Evolutionary conservation across 2,797 vertebrate genomes (phyloP).

Genomic region (Takifugu rubripes): DNA sequence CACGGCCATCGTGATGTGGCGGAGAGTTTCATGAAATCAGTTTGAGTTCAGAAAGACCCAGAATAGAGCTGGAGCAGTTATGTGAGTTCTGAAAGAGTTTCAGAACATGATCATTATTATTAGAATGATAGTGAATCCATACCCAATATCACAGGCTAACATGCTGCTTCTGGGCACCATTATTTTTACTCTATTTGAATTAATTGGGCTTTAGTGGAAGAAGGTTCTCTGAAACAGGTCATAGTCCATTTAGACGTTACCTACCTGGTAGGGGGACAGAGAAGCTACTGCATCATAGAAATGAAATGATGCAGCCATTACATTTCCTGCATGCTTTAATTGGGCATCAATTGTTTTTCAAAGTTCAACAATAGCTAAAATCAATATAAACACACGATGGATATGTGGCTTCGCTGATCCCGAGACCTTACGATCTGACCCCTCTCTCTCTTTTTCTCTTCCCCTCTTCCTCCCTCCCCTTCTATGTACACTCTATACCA

Average conservation of each 20-base stretch:
- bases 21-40: too few relatives aligned
- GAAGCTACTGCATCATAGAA: conserved; percentile 49
- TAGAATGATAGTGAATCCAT: too few relatives aligned
- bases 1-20: too few relatives aligned
- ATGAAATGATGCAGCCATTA: conserved; percentile 54
- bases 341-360: conserved; percentile 47
- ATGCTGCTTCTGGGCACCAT: too few relatives aligned
- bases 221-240: conserved; percentile 5
- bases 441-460: background rate
- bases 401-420: conserved; percentile 23
- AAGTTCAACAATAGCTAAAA: background rate
- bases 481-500: conserved; percentile 5
- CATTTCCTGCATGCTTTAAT: conserved; percentile 63
- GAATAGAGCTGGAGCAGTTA: too few relatives aligned
- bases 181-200: too few relatives aligned
- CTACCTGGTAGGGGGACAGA: conserved; percentile 15
- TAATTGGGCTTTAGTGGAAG: background rate
- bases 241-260: background rate
- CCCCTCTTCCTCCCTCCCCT: too few relatives aligned
- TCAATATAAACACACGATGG: background rate
- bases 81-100: too few relatives aligned
- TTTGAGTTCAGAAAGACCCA: too few relatives aligned
- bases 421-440: conserved; percentile 49
- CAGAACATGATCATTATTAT: too few relatives aligned
- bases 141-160: too few relatives aligned